Evolutionary conservation across 2,797 vertebrate species (phyloP).

Genomic region (Rhyacichthys aspro): DNA sequence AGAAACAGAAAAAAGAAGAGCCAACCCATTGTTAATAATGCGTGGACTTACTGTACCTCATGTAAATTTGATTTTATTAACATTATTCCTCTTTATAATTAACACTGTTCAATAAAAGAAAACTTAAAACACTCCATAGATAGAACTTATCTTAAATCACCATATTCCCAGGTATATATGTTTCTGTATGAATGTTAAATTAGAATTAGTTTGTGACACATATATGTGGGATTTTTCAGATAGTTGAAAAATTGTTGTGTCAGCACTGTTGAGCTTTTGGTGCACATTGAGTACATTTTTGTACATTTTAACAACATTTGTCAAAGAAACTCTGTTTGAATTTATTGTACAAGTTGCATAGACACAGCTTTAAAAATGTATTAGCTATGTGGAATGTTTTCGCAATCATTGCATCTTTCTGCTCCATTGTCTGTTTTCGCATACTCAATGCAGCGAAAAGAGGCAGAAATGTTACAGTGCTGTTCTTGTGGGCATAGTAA

Average conservation of each 20-base stretch:
- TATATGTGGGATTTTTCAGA: too few species aligned
- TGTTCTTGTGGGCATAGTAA: slow-evolving; percentile 4
- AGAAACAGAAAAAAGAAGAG: slow-evolving; percentile 13
- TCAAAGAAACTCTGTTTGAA: too few species aligned
- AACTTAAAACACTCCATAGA: slow-evolving; percentile 10
- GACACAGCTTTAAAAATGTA: too few species aligned
- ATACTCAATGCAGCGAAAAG: neutral
- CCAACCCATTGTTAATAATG: slow-evolving; percentile 24
- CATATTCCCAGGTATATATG: too few species aligned
- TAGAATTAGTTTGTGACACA: too few species aligned
- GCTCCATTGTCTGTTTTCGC: neutral
- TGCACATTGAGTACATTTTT: too few species aligned
- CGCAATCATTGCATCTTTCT: neutral
- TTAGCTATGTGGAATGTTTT: neutral
- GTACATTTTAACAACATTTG: too few species aligned
- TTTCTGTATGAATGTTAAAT: too few species aligned
- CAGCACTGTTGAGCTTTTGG: too few species aligned
- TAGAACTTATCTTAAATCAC: neutral
- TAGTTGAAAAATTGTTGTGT: too few species aligned
- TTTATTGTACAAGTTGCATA: too few species aligned
- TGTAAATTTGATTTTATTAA: slow-evolving; percentile 28
- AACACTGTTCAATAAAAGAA: slow-evolving; percentile 18
- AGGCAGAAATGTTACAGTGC: neutral
- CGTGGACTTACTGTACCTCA: slow-evolving; percentile 13
- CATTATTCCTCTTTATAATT: slow-evolving; percentile 14